phyloP scores from a whole-genome alignment of 2,888 invertebrate species.

The Syrista parreyssii region DNA sequence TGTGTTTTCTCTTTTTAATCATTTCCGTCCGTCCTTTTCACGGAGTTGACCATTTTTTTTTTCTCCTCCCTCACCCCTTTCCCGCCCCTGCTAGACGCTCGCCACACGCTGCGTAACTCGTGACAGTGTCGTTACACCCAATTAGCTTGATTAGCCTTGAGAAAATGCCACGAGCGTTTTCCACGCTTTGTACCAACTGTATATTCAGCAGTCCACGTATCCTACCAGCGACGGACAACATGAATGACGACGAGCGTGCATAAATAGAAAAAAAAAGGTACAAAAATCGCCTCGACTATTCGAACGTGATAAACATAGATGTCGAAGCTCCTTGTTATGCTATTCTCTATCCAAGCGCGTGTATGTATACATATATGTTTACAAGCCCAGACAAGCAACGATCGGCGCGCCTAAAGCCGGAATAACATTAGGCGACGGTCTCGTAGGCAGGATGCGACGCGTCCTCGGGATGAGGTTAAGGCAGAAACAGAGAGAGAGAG shows the following conservation, averaged over 20 bases:
- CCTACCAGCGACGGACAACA: background rate
- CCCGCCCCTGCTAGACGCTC: background rate
- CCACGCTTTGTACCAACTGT: background rate
- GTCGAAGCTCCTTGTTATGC: background rate
- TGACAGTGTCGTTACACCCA: conserved; percentile 51
- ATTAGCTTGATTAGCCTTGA: conserved; percentile 57
- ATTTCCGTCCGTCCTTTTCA: background rate
- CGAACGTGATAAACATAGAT: background rate
- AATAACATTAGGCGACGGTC: background rate
- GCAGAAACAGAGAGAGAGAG: conserved; percentile 52
- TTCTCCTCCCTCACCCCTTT: background rate
- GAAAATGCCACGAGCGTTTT: conserved; percentile 21
- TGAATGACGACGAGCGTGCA: background rate
- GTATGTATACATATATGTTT: background rate
- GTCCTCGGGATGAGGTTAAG: background rate
- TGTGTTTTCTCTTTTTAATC: background rate
- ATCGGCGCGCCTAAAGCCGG: background rate
- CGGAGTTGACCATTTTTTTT: background rate
- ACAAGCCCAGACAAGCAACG: background rate
- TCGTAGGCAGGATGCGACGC: background rate
- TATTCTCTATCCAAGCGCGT: background rate
- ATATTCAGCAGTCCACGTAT: background rate
- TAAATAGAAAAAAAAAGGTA: background rate
- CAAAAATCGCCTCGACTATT: background rate
- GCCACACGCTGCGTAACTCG: background rate